These are phyloP conservation scores for Corapipo altera DNA, from an alignment of 2,113 vertebrate genomes.

Conservation along the genomic window DNA sequence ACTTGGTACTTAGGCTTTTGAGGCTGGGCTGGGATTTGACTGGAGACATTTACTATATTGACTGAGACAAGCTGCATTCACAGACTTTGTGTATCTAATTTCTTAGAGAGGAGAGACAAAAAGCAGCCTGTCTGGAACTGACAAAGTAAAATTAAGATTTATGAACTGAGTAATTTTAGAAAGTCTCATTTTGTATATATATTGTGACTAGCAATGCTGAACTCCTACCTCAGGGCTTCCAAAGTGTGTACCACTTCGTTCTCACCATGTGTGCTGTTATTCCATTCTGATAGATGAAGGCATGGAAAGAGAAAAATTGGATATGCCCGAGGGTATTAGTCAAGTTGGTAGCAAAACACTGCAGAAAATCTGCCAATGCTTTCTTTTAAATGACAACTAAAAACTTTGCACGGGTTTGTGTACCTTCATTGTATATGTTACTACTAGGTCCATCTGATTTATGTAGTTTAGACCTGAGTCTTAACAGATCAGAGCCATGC, in stretches of 20 bases:
- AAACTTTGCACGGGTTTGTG: background rate
- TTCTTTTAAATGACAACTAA: background rate
- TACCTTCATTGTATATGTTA: background rate
- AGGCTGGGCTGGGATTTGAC: background rate
- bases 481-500: background rate
- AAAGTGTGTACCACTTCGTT: background rate
- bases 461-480: background rate
- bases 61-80: background rate
- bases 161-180: conserved; percentile 21
- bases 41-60: background rate
- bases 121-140: background rate
- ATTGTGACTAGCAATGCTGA: conserved; percentile 46
- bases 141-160: conserved; percentile 18
- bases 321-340: background rate
- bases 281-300: background rate
- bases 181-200: conserved; percentile 30
- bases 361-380: background rate
- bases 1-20: background rate
- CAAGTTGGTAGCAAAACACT: background rate
- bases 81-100: background rate
- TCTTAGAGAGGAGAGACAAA: background rate
- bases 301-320: background rate
- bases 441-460: background rate
- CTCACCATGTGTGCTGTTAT: background rate
- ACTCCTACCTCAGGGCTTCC: background rate